Evolutionary conservation across 2,888 invertebrate species (phyloP).

Genomic region (Syritta pipiens): DNA sequence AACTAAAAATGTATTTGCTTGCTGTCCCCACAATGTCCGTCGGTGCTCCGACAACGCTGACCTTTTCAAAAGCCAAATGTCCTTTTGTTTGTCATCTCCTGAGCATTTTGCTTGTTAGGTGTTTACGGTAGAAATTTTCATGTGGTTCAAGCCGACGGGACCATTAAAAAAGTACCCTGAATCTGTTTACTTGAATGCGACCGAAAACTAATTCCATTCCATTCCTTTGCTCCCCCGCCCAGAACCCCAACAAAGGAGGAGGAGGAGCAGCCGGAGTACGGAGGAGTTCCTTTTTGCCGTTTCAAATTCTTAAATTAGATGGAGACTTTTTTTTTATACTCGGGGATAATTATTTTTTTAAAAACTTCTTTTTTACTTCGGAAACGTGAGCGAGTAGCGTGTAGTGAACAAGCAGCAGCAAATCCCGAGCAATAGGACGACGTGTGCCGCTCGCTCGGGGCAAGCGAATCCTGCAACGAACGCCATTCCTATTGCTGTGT

Average conservation of each 20-base stretch:
- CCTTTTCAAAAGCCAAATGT: neutral
- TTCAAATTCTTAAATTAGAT: slow-evolving; percentile 43
- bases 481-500: slow-evolving; percentile 2
- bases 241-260: too few relatives aligned
- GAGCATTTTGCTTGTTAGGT: slow-evolving; percentile 36
- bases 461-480: slow-evolving; percentile 30
- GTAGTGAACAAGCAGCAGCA: too few relatives aligned
- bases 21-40: slow-evolving; percentile 1
- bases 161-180: slow-evolving; percentile 37
- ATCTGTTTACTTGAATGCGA: slow-evolving; percentile 51
- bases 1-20: slow-evolving; percentile 35
- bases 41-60: too few relatives aligned
- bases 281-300: slow-evolving; percentile 14
- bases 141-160: slow-evolving; percentile 31
- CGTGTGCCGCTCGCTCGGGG: too few relatives aligned
- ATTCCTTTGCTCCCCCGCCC: neutral
- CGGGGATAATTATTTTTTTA: slow-evolving; percentile 50
- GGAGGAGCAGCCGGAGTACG: neutral
- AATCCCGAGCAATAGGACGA: too few relatives aligned
- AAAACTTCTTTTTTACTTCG: neutral
- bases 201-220: slow-evolving; percentile 32
- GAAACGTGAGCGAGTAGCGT: slow-evolving; percentile 40
- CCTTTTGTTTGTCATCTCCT: slow-evolving; percentile 47
- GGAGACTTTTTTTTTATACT: slow-evolving; percentile 37
- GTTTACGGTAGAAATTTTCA: slow-evolving; percentile 8